phyloP scores from a whole-genome alignment of 1,140 invertebrate species.

The Oryctes rhinoceros region DNA sequence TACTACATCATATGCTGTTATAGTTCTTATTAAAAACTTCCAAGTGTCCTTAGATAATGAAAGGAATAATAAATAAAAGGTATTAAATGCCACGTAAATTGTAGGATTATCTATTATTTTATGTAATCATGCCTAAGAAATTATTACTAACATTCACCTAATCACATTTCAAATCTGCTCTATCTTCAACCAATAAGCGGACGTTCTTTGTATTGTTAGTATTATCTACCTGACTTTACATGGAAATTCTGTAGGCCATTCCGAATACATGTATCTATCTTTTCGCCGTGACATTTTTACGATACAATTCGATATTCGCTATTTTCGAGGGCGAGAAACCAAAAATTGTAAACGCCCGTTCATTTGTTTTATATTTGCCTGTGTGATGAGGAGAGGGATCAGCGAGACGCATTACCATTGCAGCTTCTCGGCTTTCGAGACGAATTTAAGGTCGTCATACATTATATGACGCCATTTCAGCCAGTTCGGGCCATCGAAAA shows the following conservation, averaged over 20 bases:
- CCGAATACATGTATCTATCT: slow-evolving; percentile 11
- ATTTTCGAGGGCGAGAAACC: not conserved
- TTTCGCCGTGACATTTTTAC: not conserved
- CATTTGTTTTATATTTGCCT: slow-evolving; percentile 33
- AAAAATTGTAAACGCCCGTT: slow-evolving; percentile 33
- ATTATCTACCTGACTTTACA: not conserved
- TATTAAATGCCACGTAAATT: too few species aligned
- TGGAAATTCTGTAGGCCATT: slow-evolving; percentile 3
- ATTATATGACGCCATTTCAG: slow-evolving; percentile 38
- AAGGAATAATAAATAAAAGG: too few species aligned
- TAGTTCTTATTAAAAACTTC: too few species aligned
- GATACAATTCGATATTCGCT: slow-evolving; percentile 21
- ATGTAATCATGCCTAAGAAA: too few species aligned
- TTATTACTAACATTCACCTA: too few species aligned
- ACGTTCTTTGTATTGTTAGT: not conserved
- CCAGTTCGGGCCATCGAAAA: slow-evolving; percentile 40
- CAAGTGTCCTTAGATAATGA: too few species aligned
- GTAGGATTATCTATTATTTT: too few species aligned
- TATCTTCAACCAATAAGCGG: not conserved
- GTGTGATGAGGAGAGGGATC: slow-evolving; percentile 5
- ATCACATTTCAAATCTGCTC: not conserved
- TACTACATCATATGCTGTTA: too few species aligned
- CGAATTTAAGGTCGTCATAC: slow-evolving; percentile 40
- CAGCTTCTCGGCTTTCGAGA: slow-evolving; percentile 32
- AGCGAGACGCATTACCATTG: slow-evolving; percentile 26